Percentiles rank a stretch among this genome's conserved stretches.
Conservation (phyloP, 2,888 invertebrate species). For the Autographa gamma region DNA sequence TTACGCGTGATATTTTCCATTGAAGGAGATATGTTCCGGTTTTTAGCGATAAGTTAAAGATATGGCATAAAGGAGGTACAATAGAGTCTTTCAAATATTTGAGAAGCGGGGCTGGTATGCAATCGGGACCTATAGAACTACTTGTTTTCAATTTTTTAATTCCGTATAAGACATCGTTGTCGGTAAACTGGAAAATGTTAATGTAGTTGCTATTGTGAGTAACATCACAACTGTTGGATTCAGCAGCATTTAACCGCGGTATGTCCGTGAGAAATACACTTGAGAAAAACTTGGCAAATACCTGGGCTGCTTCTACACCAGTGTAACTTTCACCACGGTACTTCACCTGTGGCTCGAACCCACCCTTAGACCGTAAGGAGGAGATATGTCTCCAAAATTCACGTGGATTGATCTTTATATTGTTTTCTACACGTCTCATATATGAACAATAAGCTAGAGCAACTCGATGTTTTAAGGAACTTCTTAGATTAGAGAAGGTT, state of each 20-base stretch:
- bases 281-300: constrained; percentile 8
- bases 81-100: not conserved
- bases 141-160: constrained; percentile 4
- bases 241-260: not conserved
- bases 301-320: not conserved
- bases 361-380: constrained; percentile 13
- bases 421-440: not conserved
- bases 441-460: not conserved
- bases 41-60: not conserved
- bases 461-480: not conserved
- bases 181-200: not conserved
- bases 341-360: constrained; percentile 7
- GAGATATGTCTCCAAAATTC: constrained; percentile 12
- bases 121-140: constrained; percentile 9
- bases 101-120: constrained; percentile 1
- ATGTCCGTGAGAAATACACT: constrained; percentile 8
- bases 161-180: not conserved
- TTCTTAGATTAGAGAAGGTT: not conserved
- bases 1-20: not conserved
- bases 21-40: not conserved
- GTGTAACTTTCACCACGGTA: constrained; percentile 7
- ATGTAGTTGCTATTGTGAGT: constrained; percentile 6
- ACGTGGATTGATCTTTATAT: constrained; percentile 9
- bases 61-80: not conserved
- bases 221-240: not conserved